These are phyloP conservation scores for Helicoverpa armigera DNA, from an alignment of 1,140 invertebrate species.

Conservation along the genomic window DNA sequence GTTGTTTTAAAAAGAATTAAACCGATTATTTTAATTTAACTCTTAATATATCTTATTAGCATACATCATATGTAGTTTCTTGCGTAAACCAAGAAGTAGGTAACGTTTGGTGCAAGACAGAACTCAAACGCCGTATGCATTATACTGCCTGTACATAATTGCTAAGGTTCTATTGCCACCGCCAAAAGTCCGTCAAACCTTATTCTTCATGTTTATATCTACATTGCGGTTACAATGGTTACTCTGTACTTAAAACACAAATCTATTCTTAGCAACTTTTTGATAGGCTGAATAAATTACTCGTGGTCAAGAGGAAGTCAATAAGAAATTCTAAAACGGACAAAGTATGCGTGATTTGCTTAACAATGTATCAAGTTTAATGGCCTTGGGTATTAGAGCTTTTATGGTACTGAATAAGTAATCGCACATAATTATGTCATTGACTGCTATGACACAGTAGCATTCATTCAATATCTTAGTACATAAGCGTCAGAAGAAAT, in stretches of 20 bases:
- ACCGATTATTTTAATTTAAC: no score
- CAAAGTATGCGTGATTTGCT: conserved; percentile 14
- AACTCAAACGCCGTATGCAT: no score
- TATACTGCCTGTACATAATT: no score
- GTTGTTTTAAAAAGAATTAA: no score
- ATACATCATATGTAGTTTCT: no score
- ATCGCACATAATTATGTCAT: conserved; percentile 27
- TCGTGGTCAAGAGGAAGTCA: conserved; percentile 26
- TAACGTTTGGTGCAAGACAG: no score
- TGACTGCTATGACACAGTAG: not conserved
- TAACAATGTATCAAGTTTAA: conserved; percentile 17
- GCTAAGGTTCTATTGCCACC: no score
- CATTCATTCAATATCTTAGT: not conserved
- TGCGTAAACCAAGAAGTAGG: no score
- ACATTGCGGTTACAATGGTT: not conserved
- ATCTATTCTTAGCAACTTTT: not conserved
- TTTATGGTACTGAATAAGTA: conserved; percentile 28
- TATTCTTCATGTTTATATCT: not conserved
- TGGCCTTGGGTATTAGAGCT: not conserved
- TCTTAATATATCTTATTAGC: no score
- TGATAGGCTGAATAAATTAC: conserved; percentile 9
- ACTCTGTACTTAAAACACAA: not conserved
- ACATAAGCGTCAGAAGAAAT: not conserved
- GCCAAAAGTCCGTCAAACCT: no score
- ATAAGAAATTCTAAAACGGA: conserved; percentile 29